Evolutionary conservation across 2,888 invertebrate genomes (phyloP).

Genomic region (Geotrupes spiniger): DNA sequence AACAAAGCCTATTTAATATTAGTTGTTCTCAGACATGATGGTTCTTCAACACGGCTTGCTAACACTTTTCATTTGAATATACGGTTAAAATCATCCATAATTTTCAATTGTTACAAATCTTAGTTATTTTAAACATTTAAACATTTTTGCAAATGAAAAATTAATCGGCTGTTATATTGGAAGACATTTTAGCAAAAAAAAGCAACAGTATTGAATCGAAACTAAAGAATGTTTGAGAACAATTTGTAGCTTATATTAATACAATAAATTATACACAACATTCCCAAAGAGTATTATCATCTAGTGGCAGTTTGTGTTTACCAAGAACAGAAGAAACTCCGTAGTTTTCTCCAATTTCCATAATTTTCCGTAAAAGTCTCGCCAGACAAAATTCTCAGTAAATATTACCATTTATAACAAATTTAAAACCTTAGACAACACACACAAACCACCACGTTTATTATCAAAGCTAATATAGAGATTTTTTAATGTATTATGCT

Average conservation of each 20-base stretch:
- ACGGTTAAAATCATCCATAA: too few species aligned
- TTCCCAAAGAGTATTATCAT: constrained; percentile 3
- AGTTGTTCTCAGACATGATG: too few species aligned
- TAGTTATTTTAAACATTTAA: too few species aligned
- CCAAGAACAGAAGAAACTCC: constrained; percentile 11
- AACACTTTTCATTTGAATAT: too few species aligned
- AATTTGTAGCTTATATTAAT: constrained; percentile 2
- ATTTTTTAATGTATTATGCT: constrained; percentile 5
- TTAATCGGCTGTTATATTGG: constrained; percentile 1
- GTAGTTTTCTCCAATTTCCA: too few species aligned
- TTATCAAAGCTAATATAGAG: constrained; percentile 10
- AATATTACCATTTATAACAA: too few species aligned
- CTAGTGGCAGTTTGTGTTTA: constrained; percentile 10
- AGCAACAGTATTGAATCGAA: not conserved
- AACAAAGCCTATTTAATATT: not conserved
- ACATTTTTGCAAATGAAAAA: too few species aligned
- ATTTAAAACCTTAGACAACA: constrained; percentile 16
- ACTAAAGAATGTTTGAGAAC: not conserved
- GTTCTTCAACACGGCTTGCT: too few species aligned
- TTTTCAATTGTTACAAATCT: too few species aligned
- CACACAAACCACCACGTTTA: not conserved
- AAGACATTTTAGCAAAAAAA: constrained; percentile 5
- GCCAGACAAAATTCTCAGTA: too few species aligned
- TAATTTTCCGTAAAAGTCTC: too few species aligned
- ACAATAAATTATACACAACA: constrained; percentile 1